phyloP scores from a whole-genome alignment of 2,888 invertebrate genomes.

The Cosmorhoe ocellata region DNA sequence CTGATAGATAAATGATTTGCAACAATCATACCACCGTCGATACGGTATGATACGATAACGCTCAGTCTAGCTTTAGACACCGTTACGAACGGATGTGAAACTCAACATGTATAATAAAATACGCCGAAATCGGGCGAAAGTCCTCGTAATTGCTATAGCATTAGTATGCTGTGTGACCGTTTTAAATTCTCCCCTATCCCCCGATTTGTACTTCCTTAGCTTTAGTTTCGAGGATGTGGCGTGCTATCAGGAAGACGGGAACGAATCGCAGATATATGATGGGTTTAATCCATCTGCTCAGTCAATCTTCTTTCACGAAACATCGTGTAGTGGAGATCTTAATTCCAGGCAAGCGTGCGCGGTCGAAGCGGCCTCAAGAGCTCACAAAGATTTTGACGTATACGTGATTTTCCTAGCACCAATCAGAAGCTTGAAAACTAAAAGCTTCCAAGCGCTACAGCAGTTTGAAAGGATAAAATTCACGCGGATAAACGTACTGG shows the following conservation, averaged over 20 bases:
- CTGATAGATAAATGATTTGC: too few relatives aligned
- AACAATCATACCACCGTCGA: too few relatives aligned
- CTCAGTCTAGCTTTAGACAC: background rate
- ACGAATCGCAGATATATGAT: conserved; percentile 8
- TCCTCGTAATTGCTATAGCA: background rate
- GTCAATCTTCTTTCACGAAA: conserved; percentile 85
- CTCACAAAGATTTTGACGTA: conserved; percentile 55
- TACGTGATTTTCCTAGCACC: conserved; percentile 56
- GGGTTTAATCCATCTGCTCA: conserved; percentile 5
- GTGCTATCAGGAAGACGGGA: conserved; percentile 14
- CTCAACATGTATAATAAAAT: background rate
- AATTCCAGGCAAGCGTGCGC: conserved; percentile 45
- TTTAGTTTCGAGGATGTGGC: conserved; percentile 7
- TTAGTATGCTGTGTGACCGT: background rate
- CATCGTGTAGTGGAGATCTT: conserved; percentile 79
- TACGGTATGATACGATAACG: too few relatives aligned
- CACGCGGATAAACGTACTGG: conserved; percentile 71
- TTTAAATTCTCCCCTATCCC: background rate
- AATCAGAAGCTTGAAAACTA: conserved; percentile 12
- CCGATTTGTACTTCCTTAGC: conserved; percentile 11
- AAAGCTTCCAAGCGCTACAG: conserved; percentile 7
- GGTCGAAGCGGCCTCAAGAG: conserved; percentile 37
- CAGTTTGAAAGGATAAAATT: conserved; percentile 77
- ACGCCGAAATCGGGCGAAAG: background rate
- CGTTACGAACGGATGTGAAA: background rate